Percentiles rank a stretch among this genome's conserved stretches.
phyloP scores from a whole-genome alignment of 2,888 invertebrate genomes.

The Scrobipalpa costella region DNA sequence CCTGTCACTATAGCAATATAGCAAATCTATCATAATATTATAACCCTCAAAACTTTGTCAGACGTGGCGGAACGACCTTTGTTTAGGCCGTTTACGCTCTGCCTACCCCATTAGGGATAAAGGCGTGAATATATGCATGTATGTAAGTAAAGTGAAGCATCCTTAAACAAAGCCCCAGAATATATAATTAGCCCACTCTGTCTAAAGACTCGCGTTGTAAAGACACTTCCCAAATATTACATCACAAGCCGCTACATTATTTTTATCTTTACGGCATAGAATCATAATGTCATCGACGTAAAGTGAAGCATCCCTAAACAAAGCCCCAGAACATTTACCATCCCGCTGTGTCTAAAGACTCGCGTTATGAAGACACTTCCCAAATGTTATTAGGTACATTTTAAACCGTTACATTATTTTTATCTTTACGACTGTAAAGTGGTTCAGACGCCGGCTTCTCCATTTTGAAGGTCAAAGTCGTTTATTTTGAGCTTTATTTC shows the following conservation, averaged over 20 bases:
- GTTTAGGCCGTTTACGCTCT: too few relatives aligned
- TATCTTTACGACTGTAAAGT: constrained; percentile 12
- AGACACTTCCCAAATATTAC: too few relatives aligned
- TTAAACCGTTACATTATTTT: constrained; percentile 12
- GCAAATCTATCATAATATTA: too few relatives aligned
- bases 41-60: too few relatives aligned
- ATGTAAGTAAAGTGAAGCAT: not conserved
- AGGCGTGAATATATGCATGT: too few relatives aligned
- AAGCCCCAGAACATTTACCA: not conserved
- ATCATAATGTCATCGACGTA: not conserved
- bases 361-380: not conserved
- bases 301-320: not conserved
- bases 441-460: not conserved
- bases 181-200: not conserved
- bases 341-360: not conserved
- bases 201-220: not conserved
- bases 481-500: constrained; percentile 10
- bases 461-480: constrained; percentile 19
- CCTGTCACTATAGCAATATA: too few relatives aligned
- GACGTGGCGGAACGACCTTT: too few relatives aligned
- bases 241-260: too few relatives aligned
- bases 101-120: too few relatives aligned
- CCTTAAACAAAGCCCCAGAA: not conserved
- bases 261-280: constrained; percentile 4
- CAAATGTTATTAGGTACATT: constrained; percentile 17